Base-by-base conservation (phyloP, 2,888 invertebrate species). In the Plebejus melissa region DNA sequence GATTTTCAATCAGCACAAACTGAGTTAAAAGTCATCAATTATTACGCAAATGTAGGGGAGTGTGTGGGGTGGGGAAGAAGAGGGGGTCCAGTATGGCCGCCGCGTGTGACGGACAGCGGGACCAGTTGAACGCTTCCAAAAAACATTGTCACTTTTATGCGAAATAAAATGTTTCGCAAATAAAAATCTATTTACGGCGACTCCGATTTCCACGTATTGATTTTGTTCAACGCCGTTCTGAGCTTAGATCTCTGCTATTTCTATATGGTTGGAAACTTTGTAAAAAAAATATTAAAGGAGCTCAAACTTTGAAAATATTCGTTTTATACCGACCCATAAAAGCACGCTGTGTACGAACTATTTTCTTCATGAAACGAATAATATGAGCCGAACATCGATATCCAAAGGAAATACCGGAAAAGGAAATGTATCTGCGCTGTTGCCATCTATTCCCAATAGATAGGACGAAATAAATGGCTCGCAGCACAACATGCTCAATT, bases 271-370 rank as follows among this genome's bases (percentile, higher is more conserved):
- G 22, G 58, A 7, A 22, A 13, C 22, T 58, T 58, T 58, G 13
- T 41, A 9, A 41, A 46, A 46, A 46, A 46, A 9, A 11, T 3
- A 9, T 46, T 46, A 9, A 46, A 16, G 54, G 11, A 16, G 16
- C 54, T 13, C 22, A 22, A 11, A 22, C 60, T 22, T 22, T 60
- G 60, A 60, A 60, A 28, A 22, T 11, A 60, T 65, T 65, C 13
- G 32, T 65, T 65, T 65, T 65, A 36, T 65, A 65, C 28, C 28
- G 54, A 65, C 72, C 74, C 74, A 77, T 77, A 78, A 76, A 78
- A 77, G 74, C 75, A 65, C 65, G 7, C 4, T 36, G 32, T 16
- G 36, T 60, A 60, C 60, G 28, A 60, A 60, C 60, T 60, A 28
- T 60, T 65, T 65, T 65, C 65, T 36, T 65, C 36, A 32, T 32